These are phyloP conservation scores for Doryteuthis pealeii DNA, from an alignment of 1,140 invertebrate species.

Conservation along the genomic window DNA sequence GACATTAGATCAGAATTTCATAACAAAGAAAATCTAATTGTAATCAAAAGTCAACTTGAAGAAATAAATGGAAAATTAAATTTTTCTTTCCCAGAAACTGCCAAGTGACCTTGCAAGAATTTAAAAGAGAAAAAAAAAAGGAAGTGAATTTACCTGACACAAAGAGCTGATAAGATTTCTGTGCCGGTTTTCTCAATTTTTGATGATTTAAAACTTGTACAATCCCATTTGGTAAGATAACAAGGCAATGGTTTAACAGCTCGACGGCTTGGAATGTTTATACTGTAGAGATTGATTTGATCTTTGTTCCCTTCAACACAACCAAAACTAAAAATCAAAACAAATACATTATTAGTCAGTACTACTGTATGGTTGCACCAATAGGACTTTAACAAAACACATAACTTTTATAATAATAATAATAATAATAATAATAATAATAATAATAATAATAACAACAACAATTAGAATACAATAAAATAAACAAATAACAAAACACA, in stretches of 20 bases:
- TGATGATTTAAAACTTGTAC: slow-evolving; percentile 48
- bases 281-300: slow-evolving; percentile 74
- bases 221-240: slow-evolving; percentile 62
- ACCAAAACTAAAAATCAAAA: slow-evolving; percentile 68
- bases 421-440: too few species aligned
- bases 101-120: too few species aligned
- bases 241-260: slow-evolving; percentile 63
- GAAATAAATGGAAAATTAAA: too few species aligned
- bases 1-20: too few species aligned
- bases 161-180: slow-evolving; percentile 81
- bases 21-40: too few species aligned
- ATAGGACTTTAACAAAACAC: too few species aligned
- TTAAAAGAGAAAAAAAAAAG: slow-evolving; percentile 33
- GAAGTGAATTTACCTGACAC: slow-evolving; percentile 68
- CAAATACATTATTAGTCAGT: slow-evolving; percentile 6
- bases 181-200: slow-evolving; percentile 50
- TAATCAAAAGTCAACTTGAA: too few species aligned
- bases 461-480: too few species aligned
- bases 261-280: slow-evolving; percentile 76
- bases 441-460: too few species aligned
- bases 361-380: too few species aligned
- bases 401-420: background rate
- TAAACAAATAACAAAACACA: too few species aligned
- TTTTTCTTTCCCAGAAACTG: too few species aligned
- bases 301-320: slow-evolving; percentile 69